These are phyloP conservation scores for Notamacropus eugenii DNA, from an alignment of 2,797 vertebrate species.

Conservation along the genomic window DNA sequence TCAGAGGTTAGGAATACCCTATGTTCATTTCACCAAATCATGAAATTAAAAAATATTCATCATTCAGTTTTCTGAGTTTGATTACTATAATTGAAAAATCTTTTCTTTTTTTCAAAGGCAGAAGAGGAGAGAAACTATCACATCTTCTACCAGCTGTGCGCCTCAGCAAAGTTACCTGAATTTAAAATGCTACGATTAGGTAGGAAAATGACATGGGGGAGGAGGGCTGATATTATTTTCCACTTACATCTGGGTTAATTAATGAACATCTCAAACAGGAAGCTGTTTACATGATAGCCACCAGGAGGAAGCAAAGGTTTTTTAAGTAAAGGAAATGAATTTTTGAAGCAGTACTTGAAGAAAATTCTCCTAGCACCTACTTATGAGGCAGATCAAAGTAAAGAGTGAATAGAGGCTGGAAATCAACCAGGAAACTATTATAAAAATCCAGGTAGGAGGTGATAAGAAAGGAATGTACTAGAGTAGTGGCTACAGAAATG, in stretches of 20 bases:
- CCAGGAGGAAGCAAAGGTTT: not conserved
- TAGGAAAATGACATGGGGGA: slow-evolving; percentile 77
- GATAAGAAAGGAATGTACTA: not conserved
- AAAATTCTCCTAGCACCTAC: not conserved
- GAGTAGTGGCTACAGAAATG: not conserved
- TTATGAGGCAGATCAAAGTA: not conserved
- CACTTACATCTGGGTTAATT: slow-evolving; percentile 48
- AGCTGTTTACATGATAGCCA: not conserved
- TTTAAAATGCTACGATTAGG: slow-evolving; percentile 93
- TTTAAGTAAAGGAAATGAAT: not conserved
- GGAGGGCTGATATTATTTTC: slow-evolving; percentile 51
- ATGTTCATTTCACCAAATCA: slow-evolving; percentile 10
- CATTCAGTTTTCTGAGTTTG: slow-evolving; percentile 49
- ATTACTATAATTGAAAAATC: slow-evolving; percentile 68
- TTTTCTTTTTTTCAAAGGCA: slow-evolving; percentile 88
- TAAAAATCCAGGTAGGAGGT: not conserved
- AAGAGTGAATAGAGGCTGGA: not conserved
- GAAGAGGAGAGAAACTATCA: slow-evolving; percentile 99
- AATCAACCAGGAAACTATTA: not conserved
- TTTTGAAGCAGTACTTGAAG: not conserved
- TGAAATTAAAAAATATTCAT: slow-evolving; percentile 50
- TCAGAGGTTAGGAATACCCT: slow-evolving; percentile 10
- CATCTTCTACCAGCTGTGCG: slow-evolving; percentile 99
- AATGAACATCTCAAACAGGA: slow-evolving; percentile 29
- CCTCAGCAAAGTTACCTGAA: slow-evolving; percentile 93